Evolutionary conservation across 2,113 vertebrate genomes (phyloP), one percentile per base, ranked within the genome.

Genomic region (Oryzias javanicus): DNA sequence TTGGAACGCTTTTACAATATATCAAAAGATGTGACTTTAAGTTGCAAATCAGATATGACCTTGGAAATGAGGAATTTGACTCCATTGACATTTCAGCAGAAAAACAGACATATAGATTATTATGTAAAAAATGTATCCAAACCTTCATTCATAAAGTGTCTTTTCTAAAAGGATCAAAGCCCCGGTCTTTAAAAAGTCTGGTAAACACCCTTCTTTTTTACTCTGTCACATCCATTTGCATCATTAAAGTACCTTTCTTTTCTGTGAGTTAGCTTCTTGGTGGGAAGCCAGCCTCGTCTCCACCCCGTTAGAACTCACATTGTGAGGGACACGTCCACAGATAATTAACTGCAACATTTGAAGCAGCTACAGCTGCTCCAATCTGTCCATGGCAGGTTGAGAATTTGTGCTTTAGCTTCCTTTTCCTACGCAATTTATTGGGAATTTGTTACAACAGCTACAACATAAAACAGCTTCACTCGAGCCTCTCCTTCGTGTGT

Each of bases 341-440:
- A 72, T 78, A 56, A 81, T 74, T 67, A 70, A 64, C 67, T 42
- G 55, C 18, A 48, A 67, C 55, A 46, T 17, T n/a, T 70, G 60
- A 72, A 60, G 27, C 63, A 1, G 53, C 49, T 72, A 49, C 64
- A 78, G 69, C 65, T 86, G 68, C 41, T 47, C 42, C 60, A 55
- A 67, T 75, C 65, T 81, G 78, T 71, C 69, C 49, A 64, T 6
- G 42, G 17, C 51, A 44, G 24, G n/a, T 41, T 59, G 41, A 76
- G 66, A 50, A 55, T 44, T 44, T 20, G 44, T 35, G 56, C 42
- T 55, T 65, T 57, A 48, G 14, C 52, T 55, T 42, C 49, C 44
- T 24, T 45, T 22, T 35, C 0, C 24, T 22, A 18, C 24, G 35
- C 58, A 64, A 70, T 76, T 76, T 60, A 71, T 67, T 24, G 27